Evolutionary conservation across 2,888 invertebrate genomes (phyloP).

Genomic region (Lasioglossum morio): DNA sequence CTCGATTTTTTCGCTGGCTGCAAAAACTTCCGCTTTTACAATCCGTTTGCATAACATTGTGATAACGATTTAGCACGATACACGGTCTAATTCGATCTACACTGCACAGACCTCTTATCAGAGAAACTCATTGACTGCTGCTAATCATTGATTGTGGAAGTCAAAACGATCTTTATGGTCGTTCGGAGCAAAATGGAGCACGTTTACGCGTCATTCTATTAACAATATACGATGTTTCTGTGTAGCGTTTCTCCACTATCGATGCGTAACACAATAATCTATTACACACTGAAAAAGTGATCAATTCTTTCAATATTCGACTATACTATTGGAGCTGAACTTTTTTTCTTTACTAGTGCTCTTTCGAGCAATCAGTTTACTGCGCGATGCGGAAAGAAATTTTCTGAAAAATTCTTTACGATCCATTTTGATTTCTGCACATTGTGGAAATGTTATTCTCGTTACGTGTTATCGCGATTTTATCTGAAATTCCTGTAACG

Average conservation of each 20-base stretch:
- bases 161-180: not conserved
- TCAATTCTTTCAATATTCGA: no score
- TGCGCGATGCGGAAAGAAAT: no score
- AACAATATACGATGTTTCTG: no score
- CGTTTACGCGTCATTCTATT: no score
- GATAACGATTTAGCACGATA: conserved; percentile 15
- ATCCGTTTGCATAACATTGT: not conserved
- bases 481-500: conserved; percentile 13
- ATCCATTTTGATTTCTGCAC: not conserved
- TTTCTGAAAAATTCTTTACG: no score
- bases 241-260: no score
- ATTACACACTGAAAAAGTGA: no score
- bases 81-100: conserved; percentile 6
- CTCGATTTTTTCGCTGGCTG: no score
- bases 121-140: conserved; percentile 10
- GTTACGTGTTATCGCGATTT: not conserved
- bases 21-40: conserved; percentile 14
- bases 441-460: not conserved
- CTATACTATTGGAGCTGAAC: no score
- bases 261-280: no score
- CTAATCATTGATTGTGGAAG: conserved; percentile 35
- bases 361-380: no score
- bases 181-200: not conserved
- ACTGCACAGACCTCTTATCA: conserved; percentile 28
- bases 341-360: no score